phyloP scores from a whole-genome alignment of 2,888 invertebrate genomes.

The Microplitis deprimator region DNA sequence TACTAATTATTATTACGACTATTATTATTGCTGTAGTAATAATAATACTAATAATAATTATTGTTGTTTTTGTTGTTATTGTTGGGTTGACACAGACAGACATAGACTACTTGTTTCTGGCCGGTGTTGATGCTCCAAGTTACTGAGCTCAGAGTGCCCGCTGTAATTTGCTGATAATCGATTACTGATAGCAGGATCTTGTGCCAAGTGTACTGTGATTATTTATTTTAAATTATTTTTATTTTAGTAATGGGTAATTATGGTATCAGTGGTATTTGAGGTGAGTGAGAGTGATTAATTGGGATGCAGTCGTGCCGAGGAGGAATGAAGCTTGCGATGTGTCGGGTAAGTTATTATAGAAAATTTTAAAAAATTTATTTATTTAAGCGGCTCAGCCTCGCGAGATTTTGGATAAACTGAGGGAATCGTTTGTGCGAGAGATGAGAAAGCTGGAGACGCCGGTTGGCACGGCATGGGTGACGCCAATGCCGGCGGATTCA shows the following conservation, averaged over 20 bases:
- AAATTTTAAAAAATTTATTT: background rate
- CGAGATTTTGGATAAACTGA: background rate
- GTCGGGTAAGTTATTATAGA: background rate
- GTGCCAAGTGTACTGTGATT: background rate
- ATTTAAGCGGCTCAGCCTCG: background rate
- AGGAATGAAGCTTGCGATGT: background rate
- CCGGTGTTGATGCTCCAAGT: background rate
- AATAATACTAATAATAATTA: background rate
- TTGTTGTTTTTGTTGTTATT: constrained; percentile 1
- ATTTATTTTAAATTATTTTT: background rate
- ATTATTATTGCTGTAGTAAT: background rate
- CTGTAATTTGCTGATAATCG: no score
- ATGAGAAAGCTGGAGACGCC: background rate
- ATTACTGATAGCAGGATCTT: background rate
- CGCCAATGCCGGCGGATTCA: background rate
- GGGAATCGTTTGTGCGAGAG: background rate
- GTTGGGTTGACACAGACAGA: background rate
- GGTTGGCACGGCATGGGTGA: background rate
- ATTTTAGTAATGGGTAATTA: background rate
- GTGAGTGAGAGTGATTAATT: background rate
- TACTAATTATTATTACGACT: background rate
- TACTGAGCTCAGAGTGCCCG: background rate
- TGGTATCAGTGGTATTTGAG: background rate
- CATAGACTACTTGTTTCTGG: background rate
- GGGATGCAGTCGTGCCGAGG: background rate